Evolutionary conservation across 2,888 invertebrate genomes (phyloP).

Genomic region (Synanthedon andrenaeformis): DNA sequence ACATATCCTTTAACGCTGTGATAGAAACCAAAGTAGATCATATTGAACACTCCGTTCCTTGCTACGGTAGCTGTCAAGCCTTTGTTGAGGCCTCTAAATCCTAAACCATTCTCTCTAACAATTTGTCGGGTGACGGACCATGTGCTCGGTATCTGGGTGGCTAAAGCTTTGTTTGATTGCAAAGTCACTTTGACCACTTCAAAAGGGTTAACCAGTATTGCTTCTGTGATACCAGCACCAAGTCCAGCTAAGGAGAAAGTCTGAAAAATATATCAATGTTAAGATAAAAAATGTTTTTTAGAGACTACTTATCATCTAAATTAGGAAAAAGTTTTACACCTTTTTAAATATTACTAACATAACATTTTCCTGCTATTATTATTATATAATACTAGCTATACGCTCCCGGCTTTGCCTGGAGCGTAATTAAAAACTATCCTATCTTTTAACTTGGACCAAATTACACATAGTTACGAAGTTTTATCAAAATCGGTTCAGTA

Average conservation of each 20-base stretch:
- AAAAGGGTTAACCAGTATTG: constrained; percentile 91
- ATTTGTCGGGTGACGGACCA: constrained; percentile 85
- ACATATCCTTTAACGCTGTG: constrained; percentile 86
- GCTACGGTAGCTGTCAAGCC: constrained; percentile 90
- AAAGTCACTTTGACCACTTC: constrained; percentile 95
- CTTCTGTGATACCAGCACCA: constrained; percentile 92
- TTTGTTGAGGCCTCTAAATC: constrained; percentile 84
- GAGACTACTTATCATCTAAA: too few relatives aligned
- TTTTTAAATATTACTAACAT: too few relatives aligned
- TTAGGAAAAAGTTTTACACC: too few relatives aligned
- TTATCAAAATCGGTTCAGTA: too few relatives aligned
- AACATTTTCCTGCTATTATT: too few relatives aligned
- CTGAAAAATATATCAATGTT: constrained; percentile 60
- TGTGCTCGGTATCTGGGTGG: constrained; percentile 78
- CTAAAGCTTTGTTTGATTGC: constrained; percentile 78
- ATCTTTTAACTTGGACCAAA: too few relatives aligned
- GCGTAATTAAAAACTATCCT: too few relatives aligned
- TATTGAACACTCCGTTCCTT: constrained; percentile 92
- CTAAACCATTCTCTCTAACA: constrained; percentile 80
- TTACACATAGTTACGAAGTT: too few relatives aligned
- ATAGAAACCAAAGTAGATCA: constrained; percentile 95
- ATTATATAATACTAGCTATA: too few relatives aligned
- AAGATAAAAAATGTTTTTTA: background rate
- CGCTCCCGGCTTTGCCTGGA: too few relatives aligned
- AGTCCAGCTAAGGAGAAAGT: constrained; percentile 90